phyloP scores from a whole-genome alignment of 2,113 vertebrate species.

The Callaeas wilsoni region DNA sequence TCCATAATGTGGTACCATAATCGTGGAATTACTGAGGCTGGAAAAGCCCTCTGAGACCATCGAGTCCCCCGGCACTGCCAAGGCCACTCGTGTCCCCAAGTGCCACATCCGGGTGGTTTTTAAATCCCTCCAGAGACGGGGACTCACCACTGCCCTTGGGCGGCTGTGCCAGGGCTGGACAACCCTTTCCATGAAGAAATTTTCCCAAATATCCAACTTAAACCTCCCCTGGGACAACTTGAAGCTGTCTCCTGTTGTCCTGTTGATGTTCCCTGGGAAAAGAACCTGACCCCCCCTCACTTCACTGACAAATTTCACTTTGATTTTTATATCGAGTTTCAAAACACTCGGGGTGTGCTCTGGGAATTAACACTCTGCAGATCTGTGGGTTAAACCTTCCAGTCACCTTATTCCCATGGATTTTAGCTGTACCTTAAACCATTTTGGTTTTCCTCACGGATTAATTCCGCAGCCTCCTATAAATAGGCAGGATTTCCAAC shows the following conservation, averaged over 20 bases:
- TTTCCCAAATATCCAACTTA: not conserved
- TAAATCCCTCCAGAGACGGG: no score
- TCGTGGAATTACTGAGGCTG: not conserved
- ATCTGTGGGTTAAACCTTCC: not conserved
- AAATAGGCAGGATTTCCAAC: not conserved
- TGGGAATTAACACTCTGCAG: not conserved
- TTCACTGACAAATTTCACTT: not conserved
- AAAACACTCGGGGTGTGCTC: not conserved
- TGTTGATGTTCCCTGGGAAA: not conserved
- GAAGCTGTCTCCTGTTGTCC: not conserved
- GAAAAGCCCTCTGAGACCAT: not conserved
- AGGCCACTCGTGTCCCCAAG: not conserved
- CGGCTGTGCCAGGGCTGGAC: not conserved
- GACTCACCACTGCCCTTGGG: not conserved
- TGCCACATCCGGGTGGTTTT: not conserved
- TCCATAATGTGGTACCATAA: rapidly evolving
- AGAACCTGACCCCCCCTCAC: rapidly evolving
- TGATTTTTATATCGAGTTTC: not conserved
- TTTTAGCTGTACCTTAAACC: not conserved
- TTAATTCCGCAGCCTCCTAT: not conserved
- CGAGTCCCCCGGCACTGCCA: not conserved
- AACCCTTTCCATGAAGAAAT: no score
- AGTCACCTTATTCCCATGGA: not conserved
- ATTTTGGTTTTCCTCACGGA: not conserved
- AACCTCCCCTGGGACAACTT: not conserved